Base-by-base conservation (phyloP, 2,113 vertebrate species). In the Alouatta palliata region DNA sequence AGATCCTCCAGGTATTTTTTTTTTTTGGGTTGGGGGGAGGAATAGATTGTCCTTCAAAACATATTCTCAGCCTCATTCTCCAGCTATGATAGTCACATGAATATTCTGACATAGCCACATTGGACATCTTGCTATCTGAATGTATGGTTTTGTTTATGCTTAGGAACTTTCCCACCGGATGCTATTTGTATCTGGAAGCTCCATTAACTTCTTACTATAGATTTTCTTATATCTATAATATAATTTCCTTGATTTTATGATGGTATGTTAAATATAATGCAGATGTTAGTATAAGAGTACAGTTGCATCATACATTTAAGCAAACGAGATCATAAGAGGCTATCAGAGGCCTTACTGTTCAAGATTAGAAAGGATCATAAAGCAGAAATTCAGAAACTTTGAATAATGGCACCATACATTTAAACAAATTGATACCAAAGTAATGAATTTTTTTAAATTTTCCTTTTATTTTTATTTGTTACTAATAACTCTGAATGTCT, bases 1-100 rank as follows among this genome's bases (percentile, higher is more conserved):
- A 23, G 4, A 49, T 86, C 32, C n/a, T 45, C 17, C 37, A 73
- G 8, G 4, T 35, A 8, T 37, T 87, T 77, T 1, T n/a, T n/a
- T 9, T 70, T 54, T n/a, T 8, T 2, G 0, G 2, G 3, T 3
- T 0, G 2, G 4, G 4, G 12, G 0, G 25, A 0, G 0, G 1
- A 75, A 43, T 35, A 94, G 56, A 5, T 32, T 66, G 16, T 3
- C n/a, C 11, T 70, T 76, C 5, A 76, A 43, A 37, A 70, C 6
- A 58, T 61, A 0, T 37, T 73, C 17, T 82, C 40, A 47, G n/a
- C 32, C 30, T 85, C 12, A 12, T 1, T 30, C 32, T n/a, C 45
- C 19, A 75, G 5, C 6, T 45, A 6, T 19, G 20, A 5, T 64
- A 85, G 83, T 1, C 3, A 6, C 3, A 30, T 37, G 5, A 5